These are phyloP conservation scores for Sebastes kiyomatsui DNA, from an alignment of 2,797 vertebrate genomes.

Conservation along the genomic window DNA sequence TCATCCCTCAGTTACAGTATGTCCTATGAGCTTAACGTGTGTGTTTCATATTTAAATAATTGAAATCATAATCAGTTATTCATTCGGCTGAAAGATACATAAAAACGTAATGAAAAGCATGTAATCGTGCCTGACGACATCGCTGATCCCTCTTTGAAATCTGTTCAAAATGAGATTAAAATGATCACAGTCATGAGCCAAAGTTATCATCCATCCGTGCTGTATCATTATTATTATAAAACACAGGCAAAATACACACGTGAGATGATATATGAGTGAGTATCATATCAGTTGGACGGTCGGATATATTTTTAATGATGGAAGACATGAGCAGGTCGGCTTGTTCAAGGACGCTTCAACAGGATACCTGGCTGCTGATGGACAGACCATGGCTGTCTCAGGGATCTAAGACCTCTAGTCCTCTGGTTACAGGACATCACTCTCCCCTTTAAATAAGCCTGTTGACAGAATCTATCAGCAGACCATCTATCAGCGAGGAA, in stretches of 20 bases:
- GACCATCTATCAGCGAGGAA: constrained; percentile 31
- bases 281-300: not conserved
- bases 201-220: not conserved
- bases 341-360: not conserved
- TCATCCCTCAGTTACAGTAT: not conserved
- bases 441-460: constrained; percentile 12
- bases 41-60: not conserved
- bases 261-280: not conserved
- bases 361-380: not conserved
- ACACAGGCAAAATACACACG: not conserved
- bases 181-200: not conserved
- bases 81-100: not conserved
- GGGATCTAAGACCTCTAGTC: constrained; percentile 5
- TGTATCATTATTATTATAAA: not conserved
- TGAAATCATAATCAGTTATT: not conserved
- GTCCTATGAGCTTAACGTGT: not conserved
- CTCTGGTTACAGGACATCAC: not conserved
- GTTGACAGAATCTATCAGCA: constrained; percentile 56
- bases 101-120: not conserved
- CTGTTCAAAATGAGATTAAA: not conserved
- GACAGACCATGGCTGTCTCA: not conserved
- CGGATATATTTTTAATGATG: constrained; percentile 8
- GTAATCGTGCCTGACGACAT: not conserved
- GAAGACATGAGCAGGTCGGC: not conserved
- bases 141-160: not conserved